These are phyloP conservation scores for Clunio marinus DNA, from an alignment of 2,888 invertebrate genomes.

Conservation along the genomic window DNA sequence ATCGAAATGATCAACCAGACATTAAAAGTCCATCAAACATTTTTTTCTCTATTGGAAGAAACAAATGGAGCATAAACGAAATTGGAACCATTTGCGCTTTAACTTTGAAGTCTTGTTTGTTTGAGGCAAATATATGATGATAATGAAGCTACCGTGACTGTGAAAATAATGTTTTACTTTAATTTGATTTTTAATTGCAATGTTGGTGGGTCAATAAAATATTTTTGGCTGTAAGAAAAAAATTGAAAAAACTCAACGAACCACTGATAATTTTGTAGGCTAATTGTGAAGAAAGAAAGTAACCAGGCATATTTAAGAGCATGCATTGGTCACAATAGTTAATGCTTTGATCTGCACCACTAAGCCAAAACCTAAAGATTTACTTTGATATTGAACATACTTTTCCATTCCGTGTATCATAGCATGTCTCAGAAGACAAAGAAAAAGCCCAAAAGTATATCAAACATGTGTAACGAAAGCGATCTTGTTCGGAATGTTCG, in stretches of 20 bases:
- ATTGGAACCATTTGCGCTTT: background rate
- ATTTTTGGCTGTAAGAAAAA: constrained; percentile 9
- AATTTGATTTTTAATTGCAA: constrained; percentile 3
- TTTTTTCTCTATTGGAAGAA: background rate
- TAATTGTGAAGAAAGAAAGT: constrained; percentile 12
- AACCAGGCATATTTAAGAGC: too few species aligned
- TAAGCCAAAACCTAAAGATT: too few species aligned
- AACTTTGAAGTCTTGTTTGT: background rate
- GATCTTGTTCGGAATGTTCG: too few species aligned
- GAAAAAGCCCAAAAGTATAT: too few species aligned
- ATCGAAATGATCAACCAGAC: background rate
- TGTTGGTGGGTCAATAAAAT: background rate
- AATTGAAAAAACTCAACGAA: background rate
- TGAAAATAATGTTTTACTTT: constrained; percentile 5
- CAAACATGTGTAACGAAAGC: too few species aligned
- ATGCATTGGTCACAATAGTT: background rate
- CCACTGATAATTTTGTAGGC: constrained; percentile 8
- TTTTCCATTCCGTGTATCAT: too few species aligned
- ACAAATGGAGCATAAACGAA: constrained; percentile 9
- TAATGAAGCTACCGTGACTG: constrained; percentile 13
- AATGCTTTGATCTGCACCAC: too few species aligned
- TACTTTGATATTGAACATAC: too few species aligned
- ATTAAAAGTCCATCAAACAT: too few species aligned
- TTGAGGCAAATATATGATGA: background rate
- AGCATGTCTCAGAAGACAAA: too few species aligned